phyloP scores from a whole-genome alignment of 2,888 invertebrate genomes.

The Myopa testacea region DNA sequence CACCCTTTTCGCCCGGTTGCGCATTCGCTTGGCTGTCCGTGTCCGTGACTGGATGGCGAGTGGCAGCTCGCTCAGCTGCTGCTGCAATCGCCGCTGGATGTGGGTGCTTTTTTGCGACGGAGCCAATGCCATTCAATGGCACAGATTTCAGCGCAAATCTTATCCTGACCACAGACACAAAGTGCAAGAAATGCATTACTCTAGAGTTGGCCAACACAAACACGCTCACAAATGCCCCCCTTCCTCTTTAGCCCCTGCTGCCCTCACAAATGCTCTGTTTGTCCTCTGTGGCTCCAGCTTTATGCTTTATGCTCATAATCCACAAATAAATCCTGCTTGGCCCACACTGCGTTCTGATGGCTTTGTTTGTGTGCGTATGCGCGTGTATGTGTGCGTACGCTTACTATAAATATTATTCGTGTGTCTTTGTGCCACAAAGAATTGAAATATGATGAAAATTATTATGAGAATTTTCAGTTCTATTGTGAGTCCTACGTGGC shows the following conservation, averaged over 20 bases:
- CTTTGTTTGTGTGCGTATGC: conserved; percentile 17
- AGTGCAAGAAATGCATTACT: conserved; percentile 30
- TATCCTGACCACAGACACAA: conserved; percentile 32
- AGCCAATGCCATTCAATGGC: conserved; percentile 26
- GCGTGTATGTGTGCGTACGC: neutral
- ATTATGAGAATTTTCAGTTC: conserved; percentile 22
- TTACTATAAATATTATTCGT: conserved; percentile 19
- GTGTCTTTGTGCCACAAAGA: conserved; percentile 18
- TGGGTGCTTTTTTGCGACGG: conserved; percentile 13
- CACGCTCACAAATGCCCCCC: neutral
- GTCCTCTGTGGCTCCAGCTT: conserved; percentile 2
- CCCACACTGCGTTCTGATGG: neutral
- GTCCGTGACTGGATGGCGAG: neutral
- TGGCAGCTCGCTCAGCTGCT: neutral
- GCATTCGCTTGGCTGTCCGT: no score
- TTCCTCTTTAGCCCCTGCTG: neutral
- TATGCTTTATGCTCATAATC: conserved; percentile 24
- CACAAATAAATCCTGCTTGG: conserved; percentile 28
- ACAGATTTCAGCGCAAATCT: conserved; percentile 35
- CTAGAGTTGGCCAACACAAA: conserved; percentile 15
- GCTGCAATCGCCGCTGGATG: neutral
- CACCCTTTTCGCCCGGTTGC: no score
- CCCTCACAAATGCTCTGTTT: neutral
- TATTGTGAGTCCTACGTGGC: conserved; percentile 6
- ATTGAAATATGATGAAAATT: conserved; percentile 33